Conservation (phyloP, 1,140 invertebrate genomes). For the Maniola jurtina region DNA sequence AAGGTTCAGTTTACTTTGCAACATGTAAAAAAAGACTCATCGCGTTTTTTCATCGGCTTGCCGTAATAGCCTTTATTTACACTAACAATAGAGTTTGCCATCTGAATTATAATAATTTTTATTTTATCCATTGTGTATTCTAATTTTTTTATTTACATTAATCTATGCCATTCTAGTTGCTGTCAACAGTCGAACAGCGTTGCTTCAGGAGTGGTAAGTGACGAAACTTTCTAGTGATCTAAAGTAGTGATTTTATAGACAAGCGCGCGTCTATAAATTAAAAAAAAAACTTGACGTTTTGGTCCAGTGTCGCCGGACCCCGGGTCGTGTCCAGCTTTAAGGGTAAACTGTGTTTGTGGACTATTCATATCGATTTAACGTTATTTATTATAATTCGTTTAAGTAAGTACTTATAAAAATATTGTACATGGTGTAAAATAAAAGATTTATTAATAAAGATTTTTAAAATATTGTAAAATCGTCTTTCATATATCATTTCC, state of each 20-base stretch:
- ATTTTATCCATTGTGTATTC: constrained; percentile 1
- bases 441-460: constrained; percentile 44
- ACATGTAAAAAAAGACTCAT: no score
- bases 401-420: constrained; percentile 3
- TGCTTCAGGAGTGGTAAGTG: constrained; percentile 61
- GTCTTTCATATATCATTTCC: constrained; percentile 40
- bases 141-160: constrained; percentile 34
- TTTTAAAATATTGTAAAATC: constrained; percentile 44
- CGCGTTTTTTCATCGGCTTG: no score
- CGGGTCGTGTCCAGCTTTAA: constrained; percentile 20
- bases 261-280: no score
- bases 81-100: not conserved
- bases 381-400: constrained; percentile 28
- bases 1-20: no score
- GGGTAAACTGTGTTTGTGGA: constrained; percentile 35
- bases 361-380: constrained; percentile 26
- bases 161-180: constrained; percentile 69
- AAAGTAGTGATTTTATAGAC: constrained; percentile 49
- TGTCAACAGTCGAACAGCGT: constrained; percentile 30
- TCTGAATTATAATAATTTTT: not conserved
- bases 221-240: constrained; percentile 56
- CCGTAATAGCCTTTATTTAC: no score
- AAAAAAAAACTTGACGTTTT: constrained; percentile 12
- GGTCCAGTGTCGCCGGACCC: constrained; percentile 9
- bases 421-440: constrained; percentile 41